These are phyloP conservation scores for Dascyllus trimaculatus DNA, from an alignment of 2,113 vertebrate genomes.

Conservation along the genomic window DNA sequence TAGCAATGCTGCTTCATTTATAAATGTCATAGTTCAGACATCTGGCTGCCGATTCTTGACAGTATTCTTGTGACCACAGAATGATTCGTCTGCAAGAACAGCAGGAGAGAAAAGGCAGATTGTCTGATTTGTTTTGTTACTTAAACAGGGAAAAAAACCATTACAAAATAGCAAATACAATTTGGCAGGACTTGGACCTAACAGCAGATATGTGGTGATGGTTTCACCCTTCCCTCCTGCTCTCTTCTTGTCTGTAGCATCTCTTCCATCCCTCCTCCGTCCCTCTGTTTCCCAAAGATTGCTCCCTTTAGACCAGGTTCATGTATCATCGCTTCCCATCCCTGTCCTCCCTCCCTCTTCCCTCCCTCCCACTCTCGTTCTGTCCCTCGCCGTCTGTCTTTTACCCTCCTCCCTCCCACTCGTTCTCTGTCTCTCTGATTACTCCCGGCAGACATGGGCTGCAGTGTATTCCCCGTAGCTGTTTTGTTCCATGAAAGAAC, in stretches of 20 bases:
- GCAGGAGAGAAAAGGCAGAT: not conserved
- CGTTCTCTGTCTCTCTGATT: constrained; percentile 26
- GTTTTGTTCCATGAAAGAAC: constrained; percentile 42
- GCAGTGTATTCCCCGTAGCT: constrained; percentile 31
- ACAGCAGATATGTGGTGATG: not conserved
- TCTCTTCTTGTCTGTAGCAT: constrained; percentile 1
- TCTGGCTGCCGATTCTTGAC: not conserved
- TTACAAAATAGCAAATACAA: not conserved
- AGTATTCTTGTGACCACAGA: not conserved
- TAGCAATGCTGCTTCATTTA: constrained; percentile 9
- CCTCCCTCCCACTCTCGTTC: constrained; percentile 11
- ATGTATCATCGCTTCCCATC: constrained; percentile 31
- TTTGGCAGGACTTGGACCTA: not conserved
- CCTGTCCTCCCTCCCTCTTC: not conserved
- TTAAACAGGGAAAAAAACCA: not conserved
- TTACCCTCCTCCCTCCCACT: constrained; percentile 21
- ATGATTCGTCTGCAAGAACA: not conserved
- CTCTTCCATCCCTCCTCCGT: not conserved
- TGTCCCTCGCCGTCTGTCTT: not conserved
- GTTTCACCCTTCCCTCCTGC: not conserved
- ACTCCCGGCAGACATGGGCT: constrained; percentile 34
- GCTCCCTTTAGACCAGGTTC: constrained; percentile 18
- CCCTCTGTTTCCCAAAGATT: constrained; percentile 28
- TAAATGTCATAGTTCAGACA: not conserved
- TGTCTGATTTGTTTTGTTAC: not conserved